Evolutionary conservation across 2,113 vertebrate species (phyloP), one percentile per base, ranked within the genome.

Genomic region (Pangasianodon hypophthalmus): DNA sequence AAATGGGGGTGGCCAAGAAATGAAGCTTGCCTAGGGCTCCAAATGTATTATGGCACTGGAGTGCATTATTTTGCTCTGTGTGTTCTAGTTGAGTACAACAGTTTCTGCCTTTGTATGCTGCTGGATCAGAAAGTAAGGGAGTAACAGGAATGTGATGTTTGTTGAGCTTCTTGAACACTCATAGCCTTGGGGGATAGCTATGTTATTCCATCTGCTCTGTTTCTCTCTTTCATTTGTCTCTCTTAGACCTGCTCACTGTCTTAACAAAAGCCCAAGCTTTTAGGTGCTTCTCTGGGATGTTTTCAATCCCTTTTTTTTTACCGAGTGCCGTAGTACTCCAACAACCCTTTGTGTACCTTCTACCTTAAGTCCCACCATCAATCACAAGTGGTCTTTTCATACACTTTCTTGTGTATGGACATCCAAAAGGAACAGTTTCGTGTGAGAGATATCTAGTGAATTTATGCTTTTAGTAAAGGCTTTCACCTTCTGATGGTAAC

Each of bases 81-180:
- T 60, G 32, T 41, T 60, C 10, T 32, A 19, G 29, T 82, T 82
- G 50, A 82, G 79, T 32, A 50, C 50, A 82, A 82, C n/a, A 32
- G 50, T 32, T 54, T 82, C 79, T 82, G 50, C 32, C 50, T 82
- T 54, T 82, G 50, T 54, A 19, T 82, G 50, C 50, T 56, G 75
- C 46, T 79, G 26, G 24, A 54, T 54, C 14, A 8, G 16, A 54
- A 82, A 54, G 50, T 54, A 81, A 18, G 48, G 32, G 79, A 41
- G n/a, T 83, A 83, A 83, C 52, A 58, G 29, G 29, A 81, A 81
- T 58, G 29, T 82, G 50, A 82, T 82, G 80, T 56, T 82, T 82
- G 79, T 21, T 82, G 79, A 82, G 16, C 79, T 62, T 62, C 37
- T 46, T 62, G 56, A 84, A 84, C 56, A 62, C 82, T 44, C 32